Evolutionary conservation across 2,888 invertebrate species (phyloP).

Genomic region (Arrhopalites spinosus): DNA sequence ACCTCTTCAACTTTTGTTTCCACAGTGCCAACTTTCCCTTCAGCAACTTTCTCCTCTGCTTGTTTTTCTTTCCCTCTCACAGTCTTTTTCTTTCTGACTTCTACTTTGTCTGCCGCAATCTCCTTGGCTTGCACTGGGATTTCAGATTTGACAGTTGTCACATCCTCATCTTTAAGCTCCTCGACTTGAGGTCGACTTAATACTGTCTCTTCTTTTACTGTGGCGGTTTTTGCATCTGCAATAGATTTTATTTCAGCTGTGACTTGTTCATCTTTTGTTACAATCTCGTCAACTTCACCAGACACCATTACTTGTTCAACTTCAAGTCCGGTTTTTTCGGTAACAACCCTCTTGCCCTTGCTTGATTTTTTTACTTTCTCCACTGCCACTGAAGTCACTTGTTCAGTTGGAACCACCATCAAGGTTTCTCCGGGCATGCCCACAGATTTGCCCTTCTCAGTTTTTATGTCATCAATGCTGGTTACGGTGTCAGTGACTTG

Average conservation of each 20-base stretch:
- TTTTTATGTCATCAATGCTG: background rate
- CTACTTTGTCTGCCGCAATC: constrained; percentile 20
- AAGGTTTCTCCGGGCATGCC: background rate
- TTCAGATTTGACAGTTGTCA: background rate
- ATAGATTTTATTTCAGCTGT: constrained; percentile 6
- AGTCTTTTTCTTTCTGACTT: constrained; percentile 21
- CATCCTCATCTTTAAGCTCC: constrained; percentile 18
- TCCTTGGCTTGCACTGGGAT: background rate
- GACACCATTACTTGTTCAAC: constrained; percentile 19
- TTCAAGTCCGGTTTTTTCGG: constrained; percentile 15
- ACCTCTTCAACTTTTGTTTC: background rate
- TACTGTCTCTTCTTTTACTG: background rate
- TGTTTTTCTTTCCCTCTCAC: constrained; percentile 34
- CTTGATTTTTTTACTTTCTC: constrained; percentile 1
- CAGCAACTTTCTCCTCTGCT: constrained; percentile 26
- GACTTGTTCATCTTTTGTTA: constrained; percentile 15
- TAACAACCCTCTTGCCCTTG: constrained; percentile 22
- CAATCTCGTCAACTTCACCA: constrained; percentile 16
- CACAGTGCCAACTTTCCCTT: constrained; percentile 24
- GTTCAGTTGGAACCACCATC: constrained; percentile 15
- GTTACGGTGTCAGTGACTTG: constrained; percentile 10
- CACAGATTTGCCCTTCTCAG: constrained; percentile 7
- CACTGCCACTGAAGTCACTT: constrained; percentile 6
- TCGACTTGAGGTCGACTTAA: constrained; percentile 3
- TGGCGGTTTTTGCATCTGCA: background rate